phyloP scores from a whole-genome alignment of 2,888 invertebrate species.

The Drosophila algonquin region DNA sequence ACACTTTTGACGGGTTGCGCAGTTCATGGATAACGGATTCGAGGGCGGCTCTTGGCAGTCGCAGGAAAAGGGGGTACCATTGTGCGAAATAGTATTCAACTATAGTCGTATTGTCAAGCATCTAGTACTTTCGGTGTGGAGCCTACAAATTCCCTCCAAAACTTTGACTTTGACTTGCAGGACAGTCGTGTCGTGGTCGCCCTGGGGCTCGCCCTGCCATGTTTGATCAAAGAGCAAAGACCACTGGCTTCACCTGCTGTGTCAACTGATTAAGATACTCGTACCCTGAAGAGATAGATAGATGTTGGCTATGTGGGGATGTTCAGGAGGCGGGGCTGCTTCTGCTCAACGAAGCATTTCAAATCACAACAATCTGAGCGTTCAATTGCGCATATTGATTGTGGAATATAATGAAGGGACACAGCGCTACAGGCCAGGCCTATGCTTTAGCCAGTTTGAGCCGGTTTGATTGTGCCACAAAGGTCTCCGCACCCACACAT shows the following conservation, averaged over 20 bases:
- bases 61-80: too few relatives aligned
- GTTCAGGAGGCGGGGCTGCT: too few relatives aligned
- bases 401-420: slow-evolving; percentile 62
- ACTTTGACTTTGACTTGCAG: too few relatives aligned
- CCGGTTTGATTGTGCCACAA: slow-evolving; percentile 49
- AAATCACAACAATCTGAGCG: slow-evolving; percentile 72
- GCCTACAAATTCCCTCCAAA: too few relatives aligned
- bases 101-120: neutral
- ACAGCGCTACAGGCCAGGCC: slow-evolving; percentile 17
- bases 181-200: too few relatives aligned
- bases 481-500: slow-evolving; percentile 18
- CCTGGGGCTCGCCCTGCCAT: too few relatives aligned
- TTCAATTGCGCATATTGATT: slow-evolving; percentile 79
- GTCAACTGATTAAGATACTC: slow-evolving; percentile 43
- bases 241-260: slow-evolving; percentile 42
- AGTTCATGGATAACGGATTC: slow-evolving; percentile 45
- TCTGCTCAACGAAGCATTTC: slow-evolving; percentile 34
- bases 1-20: slow-evolving; percentile 42
- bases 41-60: neutral
- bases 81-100: neutral
- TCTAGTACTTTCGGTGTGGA: neutral
- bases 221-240: neutral
- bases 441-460: slow-evolving; percentile 29
- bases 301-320: neutral
- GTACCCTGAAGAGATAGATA: neutral